Evolutionary conservation across 1,140 invertebrate species (phyloP), one percentile per base, ranked within the genome.

Genomic region (Reticulitermes speratus): DNA sequence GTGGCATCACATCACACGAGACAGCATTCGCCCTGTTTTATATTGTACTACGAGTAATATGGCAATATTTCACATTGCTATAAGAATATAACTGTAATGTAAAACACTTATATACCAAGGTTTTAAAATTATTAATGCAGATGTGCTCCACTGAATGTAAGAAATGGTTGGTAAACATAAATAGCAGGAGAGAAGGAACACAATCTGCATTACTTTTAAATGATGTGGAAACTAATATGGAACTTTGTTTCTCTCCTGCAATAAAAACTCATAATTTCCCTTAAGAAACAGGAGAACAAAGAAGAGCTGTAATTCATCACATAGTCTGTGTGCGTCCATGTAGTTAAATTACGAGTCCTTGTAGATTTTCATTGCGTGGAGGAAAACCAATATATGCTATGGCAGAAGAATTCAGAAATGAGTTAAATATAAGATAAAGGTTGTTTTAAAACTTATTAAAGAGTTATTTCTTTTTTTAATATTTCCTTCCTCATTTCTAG

Each of bases 361-460:
- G n/a, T 75, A 14, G 65, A 75, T 75, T n/a, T 75, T 75, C 14
- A 75, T 14, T n/a, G 14, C 25, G n/a, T 30, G n/a, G 65, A 16
- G n/a, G 65, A 16, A 16, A 21, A 55, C 52, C 65, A 75, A 75
- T 55, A 55, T 55, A 55, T 2, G 1, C 45, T 48, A 16, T 19
- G 52, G 52, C 65, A 8, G n/a, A 75, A 16, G 65, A 75, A 75
- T 75, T 75, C 65, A 75, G 65, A 75, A 75, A 75, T 30, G 65
- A 75, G 65, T 75, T 75, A 75, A 75, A 75, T 75, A 30, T 75
- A 75, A 75, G 25, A 75, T 75, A 75, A 75, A 30, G n/a, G 25
- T 25, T 75, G 65, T 75, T 75, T 75, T 30, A 75, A 30, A 75
- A 25, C 25, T 75, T n/a, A n/a, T 75, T 30, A 30, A 16, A n/a